Base-by-base conservation (phyloP, 2,888 invertebrate genomes). In the Hartigia nigra region DNA sequence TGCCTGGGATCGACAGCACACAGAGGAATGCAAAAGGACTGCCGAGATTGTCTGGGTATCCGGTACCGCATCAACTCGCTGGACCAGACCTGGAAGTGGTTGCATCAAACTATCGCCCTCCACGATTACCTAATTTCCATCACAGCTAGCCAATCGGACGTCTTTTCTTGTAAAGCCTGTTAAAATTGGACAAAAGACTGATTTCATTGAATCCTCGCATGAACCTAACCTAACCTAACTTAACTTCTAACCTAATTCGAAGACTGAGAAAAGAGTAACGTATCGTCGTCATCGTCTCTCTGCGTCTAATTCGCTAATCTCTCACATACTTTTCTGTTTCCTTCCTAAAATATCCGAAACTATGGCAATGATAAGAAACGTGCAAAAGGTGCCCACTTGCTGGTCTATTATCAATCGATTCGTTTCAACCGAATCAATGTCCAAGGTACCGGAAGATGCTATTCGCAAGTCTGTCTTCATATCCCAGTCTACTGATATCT, bases 51-150 rank as follows among this genome's bases (percentile, higher is more conserved):
- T 95, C 94, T 97, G 94, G 96, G 96, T 94, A 96, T 97, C 93
- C 96, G 97, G 93, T 95, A 94, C 94, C 96, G 97, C 93, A 95
- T 96, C 92, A 96, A 95, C 93, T 94, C 95, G 93, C 95, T 97
- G 93, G 97, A 97, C 93, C 97, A 97, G 93, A 97, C 97, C 91
- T 97, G 96, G 96, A 97, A 97, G 97, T 97, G 97, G 97, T 93
- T 97, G 92, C 97, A 97, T 92, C 97, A 97, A 92, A 97, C 97
- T 85, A 96, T 96, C 90, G 95, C 95, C 88, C 94, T 97, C 81
- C 97, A 97, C 94, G 96, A 97, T 89, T 97, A 97, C 90, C 94
- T 97, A 89, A 96, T 97, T 92, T 95, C 96, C 87, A 94, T 96
- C 88, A 95, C 95, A 84, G 93, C 96, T 86, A 95, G 95, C 89